Evolutionary conservation across 2,888 invertebrate species (phyloP).

Genomic region (Pocota personata): DNA sequence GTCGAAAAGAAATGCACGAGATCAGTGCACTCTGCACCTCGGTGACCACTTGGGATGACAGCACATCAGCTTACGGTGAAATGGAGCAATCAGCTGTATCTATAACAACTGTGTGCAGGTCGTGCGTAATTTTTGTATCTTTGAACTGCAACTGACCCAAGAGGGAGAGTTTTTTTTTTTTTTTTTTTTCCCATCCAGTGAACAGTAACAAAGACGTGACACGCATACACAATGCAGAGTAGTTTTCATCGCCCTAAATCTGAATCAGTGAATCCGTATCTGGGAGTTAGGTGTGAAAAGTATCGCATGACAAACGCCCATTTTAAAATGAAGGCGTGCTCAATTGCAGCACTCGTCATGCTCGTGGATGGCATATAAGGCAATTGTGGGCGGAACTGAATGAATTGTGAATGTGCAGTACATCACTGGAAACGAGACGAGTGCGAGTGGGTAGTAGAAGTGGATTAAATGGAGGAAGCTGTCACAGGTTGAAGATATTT

Average conservation of each 20-base stretch:
- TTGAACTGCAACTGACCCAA: constrained; percentile 19
- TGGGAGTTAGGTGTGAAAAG: constrained; percentile 54
- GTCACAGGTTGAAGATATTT: background rate
- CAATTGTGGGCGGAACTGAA: constrained; percentile 63
- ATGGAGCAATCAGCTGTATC: constrained; percentile 51
- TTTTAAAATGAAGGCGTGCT: constrained; percentile 62
- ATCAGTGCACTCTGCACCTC: constrained; percentile 40
- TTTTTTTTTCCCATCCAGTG: constrained; percentile 24
- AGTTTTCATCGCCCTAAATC: background rate
- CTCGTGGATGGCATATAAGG: constrained; percentile 40
- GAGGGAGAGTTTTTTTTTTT: background rate
- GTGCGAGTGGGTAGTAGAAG: constrained; percentile 5
- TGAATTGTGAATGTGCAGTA: background rate
- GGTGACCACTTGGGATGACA: background rate
- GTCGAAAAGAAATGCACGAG: constrained; percentile 50
- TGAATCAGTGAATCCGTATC: background rate
- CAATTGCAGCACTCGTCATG: constrained; percentile 59
- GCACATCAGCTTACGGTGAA: constrained; percentile 21
- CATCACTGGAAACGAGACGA: background rate
- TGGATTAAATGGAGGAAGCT: constrained; percentile 18
- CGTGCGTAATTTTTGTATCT: constrained; percentile 15
- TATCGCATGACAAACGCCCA: constrained; percentile 55
- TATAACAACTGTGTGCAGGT: constrained; percentile 24
- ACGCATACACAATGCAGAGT: constrained; percentile 35
- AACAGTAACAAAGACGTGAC: constrained; percentile 38